phyloP scores from a whole-genome alignment of 2,113 vertebrate genomes.

The Passer montanus region DNA sequence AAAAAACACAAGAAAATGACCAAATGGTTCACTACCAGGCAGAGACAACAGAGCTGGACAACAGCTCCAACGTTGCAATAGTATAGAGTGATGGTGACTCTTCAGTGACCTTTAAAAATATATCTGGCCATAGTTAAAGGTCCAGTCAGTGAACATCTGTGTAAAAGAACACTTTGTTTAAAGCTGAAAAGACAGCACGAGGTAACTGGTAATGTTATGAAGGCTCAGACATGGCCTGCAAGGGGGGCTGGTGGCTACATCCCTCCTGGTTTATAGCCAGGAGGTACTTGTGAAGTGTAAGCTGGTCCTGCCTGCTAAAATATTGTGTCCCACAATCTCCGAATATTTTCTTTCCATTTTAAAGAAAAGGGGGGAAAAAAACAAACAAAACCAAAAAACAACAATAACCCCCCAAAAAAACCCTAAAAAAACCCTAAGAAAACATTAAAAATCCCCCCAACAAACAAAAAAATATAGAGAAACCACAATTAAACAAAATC shows the following conservation, averaged over 20 bases:
- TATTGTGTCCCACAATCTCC: rapidly evolving
- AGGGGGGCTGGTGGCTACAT: rapidly evolving
- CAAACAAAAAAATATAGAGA: background rate
- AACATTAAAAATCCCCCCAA: background rate
- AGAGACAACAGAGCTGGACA: background rate
- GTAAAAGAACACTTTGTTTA: background rate
- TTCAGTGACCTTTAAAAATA: background rate
- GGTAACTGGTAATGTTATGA: background rate
- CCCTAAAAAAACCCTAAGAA: no score
- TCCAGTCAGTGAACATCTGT: background rate
- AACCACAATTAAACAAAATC: background rate
- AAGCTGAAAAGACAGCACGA: background rate
- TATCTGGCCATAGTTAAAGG: background rate
- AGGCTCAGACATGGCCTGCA: background rate
- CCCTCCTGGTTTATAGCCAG: rapidly evolving
- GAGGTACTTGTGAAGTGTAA: rapidly evolving
- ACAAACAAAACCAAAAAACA: background rate
- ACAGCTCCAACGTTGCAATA: background rate
- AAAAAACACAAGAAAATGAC: rapidly evolving
- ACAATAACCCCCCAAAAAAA: no score
- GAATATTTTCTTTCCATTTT: rapidly evolving
- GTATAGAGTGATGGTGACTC: background rate
- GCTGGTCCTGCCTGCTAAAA: background rate
- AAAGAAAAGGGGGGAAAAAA: background rate
- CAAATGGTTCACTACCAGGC: background rate